Evolutionary conservation across 2,797 vertebrate species (phyloP).

Genomic region (Gymnopithys bicolor): DNA sequence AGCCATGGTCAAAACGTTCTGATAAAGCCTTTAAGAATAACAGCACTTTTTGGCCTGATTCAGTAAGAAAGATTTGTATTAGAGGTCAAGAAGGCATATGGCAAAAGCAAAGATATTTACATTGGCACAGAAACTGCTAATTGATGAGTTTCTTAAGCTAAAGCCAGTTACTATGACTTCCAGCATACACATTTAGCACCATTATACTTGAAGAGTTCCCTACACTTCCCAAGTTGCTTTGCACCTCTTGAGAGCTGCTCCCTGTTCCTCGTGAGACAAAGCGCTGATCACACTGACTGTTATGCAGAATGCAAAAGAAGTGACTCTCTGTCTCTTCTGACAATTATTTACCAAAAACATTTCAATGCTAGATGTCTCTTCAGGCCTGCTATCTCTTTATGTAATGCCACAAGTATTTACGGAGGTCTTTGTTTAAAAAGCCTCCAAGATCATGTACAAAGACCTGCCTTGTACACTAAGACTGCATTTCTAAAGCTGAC

Average conservation of each 20-base stretch:
- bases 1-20: not conserved
- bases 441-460: not conserved
- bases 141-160: not conserved
- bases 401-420: not conserved
- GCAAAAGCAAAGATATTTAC: not conserved
- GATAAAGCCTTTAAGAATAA: not conserved
- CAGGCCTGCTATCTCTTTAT: not conserved
- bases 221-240: not conserved
- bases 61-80: not conserved
- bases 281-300: not conserved
- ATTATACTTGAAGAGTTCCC: not conserved
- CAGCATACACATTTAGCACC: not conserved
- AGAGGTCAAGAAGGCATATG: not conserved
- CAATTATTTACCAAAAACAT: not conserved
- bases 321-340: not conserved
- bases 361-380: not conserved
- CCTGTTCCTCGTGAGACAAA: not conserved
- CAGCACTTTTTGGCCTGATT: not conserved
- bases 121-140: accelerated
- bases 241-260: not conserved
- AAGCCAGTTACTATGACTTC: not conserved
- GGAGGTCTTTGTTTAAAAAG: not conserved
- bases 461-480: not conserved
- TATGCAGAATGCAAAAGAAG: not conserved
- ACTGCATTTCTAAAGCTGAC: not conserved